These are phyloP conservation scores for Harmothoe impar DNA, from an alignment of 2,888 invertebrate genomes.

Conservation along the genomic window DNA sequence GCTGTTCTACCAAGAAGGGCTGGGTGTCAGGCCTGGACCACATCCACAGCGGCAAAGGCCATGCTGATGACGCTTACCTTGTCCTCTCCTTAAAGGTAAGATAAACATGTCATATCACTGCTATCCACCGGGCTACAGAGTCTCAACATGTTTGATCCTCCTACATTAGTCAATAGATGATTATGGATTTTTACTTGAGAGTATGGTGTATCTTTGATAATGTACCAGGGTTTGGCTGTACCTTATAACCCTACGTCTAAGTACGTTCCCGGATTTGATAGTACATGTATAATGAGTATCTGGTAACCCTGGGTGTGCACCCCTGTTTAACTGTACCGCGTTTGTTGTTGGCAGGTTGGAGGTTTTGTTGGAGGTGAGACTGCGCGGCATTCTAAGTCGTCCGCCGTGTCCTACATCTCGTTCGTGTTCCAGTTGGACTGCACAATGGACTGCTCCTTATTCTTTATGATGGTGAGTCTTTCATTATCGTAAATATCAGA, in stretches of 20 bases:
- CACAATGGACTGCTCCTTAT: conserved; percentile 84
- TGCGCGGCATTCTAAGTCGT: conserved; percentile 81
- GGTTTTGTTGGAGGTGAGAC: conserved; percentile 84
- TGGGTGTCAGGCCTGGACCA: conserved; percentile 85
- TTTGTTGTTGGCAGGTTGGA: conserved; percentile 76
- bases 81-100: conserved; percentile 83
- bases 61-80: conserved; percentile 84
- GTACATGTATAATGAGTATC: too few species aligned
- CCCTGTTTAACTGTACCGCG: too few species aligned
- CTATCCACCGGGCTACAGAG: too few species aligned
- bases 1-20: conserved; percentile 83
- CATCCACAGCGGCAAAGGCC: conserved; percentile 84
- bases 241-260: too few species aligned
- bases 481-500: conserved; percentile 23
- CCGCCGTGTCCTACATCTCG: conserved; percentile 84
- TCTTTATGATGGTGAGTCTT: conserved; percentile 85
- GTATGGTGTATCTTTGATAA: too few species aligned
- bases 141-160: conserved; percentile 85
- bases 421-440: conserved; percentile 86
- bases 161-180: too few species aligned
- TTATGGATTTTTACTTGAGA: too few species aligned
- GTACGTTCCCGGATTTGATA: too few species aligned
- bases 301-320: too few species aligned
- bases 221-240: too few species aligned
- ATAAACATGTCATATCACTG: neutral